Conservation (phyloP, 2,888 invertebrate species). For the Lasioglossum morio region DNA sequence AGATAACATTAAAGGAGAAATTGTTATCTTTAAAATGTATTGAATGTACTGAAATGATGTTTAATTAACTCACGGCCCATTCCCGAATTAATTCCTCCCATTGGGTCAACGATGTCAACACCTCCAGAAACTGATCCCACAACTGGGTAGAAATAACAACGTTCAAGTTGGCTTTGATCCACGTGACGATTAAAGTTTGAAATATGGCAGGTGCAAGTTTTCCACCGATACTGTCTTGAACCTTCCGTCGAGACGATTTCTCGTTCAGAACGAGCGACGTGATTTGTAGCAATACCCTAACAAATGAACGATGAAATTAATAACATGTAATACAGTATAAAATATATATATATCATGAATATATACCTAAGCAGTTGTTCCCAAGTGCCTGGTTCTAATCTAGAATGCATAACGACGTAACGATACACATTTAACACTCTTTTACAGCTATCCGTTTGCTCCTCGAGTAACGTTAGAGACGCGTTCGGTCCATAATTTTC, state of each 20-base stretch:
- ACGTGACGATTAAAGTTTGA: slow-evolving; percentile 98
- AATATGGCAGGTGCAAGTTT: slow-evolving; percentile 94
- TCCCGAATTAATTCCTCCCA: slow-evolving; percentile 98
- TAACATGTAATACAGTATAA: too few relatives aligned
- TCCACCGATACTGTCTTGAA: slow-evolving; percentile 89
- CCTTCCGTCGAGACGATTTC: slow-evolving; percentile 91
- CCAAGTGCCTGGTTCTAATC: slow-evolving; percentile 97
- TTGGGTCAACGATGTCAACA: slow-evolving; percentile 94
- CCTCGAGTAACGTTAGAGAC: slow-evolving; percentile 91
- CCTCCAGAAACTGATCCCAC: slow-evolving; percentile 97
- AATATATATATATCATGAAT: neutral
- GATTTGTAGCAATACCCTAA: slow-evolving; percentile 93
- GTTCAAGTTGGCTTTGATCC: slow-evolving; percentile 98
- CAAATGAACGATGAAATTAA: neutral
- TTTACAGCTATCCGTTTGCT: slow-evolving; percentile 98
- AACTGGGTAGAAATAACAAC: slow-evolving; percentile 94
- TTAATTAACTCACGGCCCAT: slow-evolving; percentile 91
- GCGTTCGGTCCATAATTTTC: slow-evolving; percentile 86
- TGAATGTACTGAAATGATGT: neutral
- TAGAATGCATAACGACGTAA: slow-evolving; percentile 98
- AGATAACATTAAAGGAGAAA: neutral
- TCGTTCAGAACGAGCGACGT: slow-evolving; percentile 95
- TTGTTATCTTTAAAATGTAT: neutral
- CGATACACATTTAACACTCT: slow-evolving; percentile 97
- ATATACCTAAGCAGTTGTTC: slow-evolving; percentile 85